phyloP scores from a whole-genome alignment of 2,888 invertebrate genomes.

The Megalurothrips usitatus region DNA sequence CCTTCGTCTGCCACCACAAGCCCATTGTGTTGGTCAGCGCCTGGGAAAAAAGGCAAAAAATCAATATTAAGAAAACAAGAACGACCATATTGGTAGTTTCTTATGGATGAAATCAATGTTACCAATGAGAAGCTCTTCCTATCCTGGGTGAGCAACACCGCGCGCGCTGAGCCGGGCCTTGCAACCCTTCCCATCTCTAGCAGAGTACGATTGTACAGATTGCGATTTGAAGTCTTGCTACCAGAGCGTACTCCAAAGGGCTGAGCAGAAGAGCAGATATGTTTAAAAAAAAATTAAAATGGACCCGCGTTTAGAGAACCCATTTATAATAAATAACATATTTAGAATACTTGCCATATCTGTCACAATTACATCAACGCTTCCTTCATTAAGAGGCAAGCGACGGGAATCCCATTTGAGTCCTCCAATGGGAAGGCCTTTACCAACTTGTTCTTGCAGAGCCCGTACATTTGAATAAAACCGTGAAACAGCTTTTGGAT shows the following conservation, averaged over 20 bases:
- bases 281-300: slow-evolving; percentile 20
- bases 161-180: slow-evolving; percentile 48
- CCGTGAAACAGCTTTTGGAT: slow-evolving; percentile 48
- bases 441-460: slow-evolving; percentile 10
- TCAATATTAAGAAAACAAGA: slow-evolving; percentile 8
- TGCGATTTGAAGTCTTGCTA: slow-evolving; percentile 49
- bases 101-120: neutral
- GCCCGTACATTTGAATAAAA: slow-evolving; percentile 46
- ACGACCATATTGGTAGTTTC: neutral
- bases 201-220: slow-evolving; percentile 50
- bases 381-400: slow-evolving; percentile 50
- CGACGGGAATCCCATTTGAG: slow-evolving; percentile 50
- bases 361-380: slow-evolving; percentile 54
- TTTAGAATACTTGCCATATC: slow-evolving; percentile 47
- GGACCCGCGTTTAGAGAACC: no score
- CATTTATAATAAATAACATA: no score
- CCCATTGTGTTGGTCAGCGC: slow-evolving; percentile 35
- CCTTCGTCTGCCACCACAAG: slow-evolving; percentile 41
- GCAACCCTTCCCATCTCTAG: slow-evolving; percentile 51
- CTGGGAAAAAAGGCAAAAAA: slow-evolving; percentile 35
- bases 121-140: slow-evolving; percentile 40
- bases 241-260: slow-evolving; percentile 56
- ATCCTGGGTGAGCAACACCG: slow-evolving; percentile 51
- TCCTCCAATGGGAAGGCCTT: slow-evolving; percentile 43
- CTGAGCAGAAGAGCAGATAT: slow-evolving; percentile 41